Base-by-base conservation (phyloP, 2,888 invertebrate genomes). In the Anticlea derivata region DNA sequence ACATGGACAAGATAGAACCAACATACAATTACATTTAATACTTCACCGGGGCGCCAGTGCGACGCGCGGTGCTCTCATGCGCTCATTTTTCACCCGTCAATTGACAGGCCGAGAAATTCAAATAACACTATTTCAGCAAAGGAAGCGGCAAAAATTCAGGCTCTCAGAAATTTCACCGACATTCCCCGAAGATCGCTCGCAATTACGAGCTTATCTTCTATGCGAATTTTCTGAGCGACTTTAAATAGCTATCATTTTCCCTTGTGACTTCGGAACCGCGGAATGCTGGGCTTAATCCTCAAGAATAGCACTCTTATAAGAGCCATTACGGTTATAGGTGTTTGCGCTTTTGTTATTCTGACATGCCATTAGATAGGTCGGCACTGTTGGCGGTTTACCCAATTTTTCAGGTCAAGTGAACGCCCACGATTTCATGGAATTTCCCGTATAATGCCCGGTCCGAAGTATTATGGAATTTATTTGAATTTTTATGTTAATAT, bases 191-290 rank as follows among this genome's bases (percentile, higher is more conserved):
- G 79, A 84, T 80, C 79, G 73, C 58, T 64, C 66, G 79, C 79
- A 83, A 85, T 83, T 84, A 83, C 80, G 62, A 63, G 67, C 78
- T 83, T 84, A 83, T 84, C 83, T 79, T 68, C 69, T 73, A 80
- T 81, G 77, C 75, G 81, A 82, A 83, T 82, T 80, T 83, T 80
- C 80, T 77, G 76, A 83, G 76, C 78, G 80, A 79, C 77, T 83
- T 83, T 83, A 83, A 84, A 84, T 81, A 80, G 81, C 79, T 73
- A 80, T 80, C 79, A 80, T 83, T 83, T 83, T 78, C 80, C 73
- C 73, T 66, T 58, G 75, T 68, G 78, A 67, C 67, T 73, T 74
- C 64, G 70, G 64, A 68, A 70, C 70, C 66, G 67, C 64, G 65
- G 68, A 78, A 74, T 70, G 69, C 58, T 63, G 56, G 58, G 68